Evolutionary conservation across 2,888 invertebrate species (phyloP).

Genomic region (Charanyca ferruginea): DNA sequence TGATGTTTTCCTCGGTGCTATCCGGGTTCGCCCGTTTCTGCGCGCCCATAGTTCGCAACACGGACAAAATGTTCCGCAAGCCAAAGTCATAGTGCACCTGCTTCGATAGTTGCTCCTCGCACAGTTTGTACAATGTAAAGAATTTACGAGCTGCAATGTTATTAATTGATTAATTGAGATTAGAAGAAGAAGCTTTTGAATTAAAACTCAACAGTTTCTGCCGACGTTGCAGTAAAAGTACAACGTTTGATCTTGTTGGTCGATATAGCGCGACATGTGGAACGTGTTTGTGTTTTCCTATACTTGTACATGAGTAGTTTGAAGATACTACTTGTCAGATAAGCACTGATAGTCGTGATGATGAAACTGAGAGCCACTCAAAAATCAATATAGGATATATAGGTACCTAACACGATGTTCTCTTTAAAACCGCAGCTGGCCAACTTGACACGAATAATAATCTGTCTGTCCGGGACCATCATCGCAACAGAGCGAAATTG

Average conservation of each 20-base stretch:
- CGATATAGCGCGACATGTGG: too few species aligned
- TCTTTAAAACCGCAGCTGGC: conserved; percentile 98
- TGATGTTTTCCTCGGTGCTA: conserved; percentile 96
- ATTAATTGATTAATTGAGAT: neutral
- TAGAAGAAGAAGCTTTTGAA: too few species aligned
- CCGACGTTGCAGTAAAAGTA: neutral
- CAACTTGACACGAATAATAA: conserved; percentile 97
- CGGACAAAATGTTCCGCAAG: conserved; percentile 95
- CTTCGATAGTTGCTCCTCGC: conserved; percentile 97
- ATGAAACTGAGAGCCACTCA: neutral
- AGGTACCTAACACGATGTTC: conserved; percentile 93
- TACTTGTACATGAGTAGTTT: too few species aligned
- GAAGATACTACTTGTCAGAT: neutral
- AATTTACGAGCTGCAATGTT: conserved; percentile 93
- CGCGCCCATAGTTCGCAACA: conserved; percentile 95
- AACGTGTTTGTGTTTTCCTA: too few species aligned
- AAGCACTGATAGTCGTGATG: neutral
- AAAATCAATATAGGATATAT: conserved; percentile 4
- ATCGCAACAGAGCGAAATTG: conserved; percentile 97
- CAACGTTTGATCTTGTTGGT: neutral
- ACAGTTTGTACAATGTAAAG: conserved; percentile 96
- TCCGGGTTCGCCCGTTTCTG: conserved; percentile 95
- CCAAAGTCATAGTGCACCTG: conserved; percentile 97
- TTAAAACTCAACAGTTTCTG: neutral
- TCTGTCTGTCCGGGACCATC: conserved; percentile 98